Conservation (phyloP, 2,113 vertebrate genomes). For the Phalacrocorax aristotelis region DNA sequence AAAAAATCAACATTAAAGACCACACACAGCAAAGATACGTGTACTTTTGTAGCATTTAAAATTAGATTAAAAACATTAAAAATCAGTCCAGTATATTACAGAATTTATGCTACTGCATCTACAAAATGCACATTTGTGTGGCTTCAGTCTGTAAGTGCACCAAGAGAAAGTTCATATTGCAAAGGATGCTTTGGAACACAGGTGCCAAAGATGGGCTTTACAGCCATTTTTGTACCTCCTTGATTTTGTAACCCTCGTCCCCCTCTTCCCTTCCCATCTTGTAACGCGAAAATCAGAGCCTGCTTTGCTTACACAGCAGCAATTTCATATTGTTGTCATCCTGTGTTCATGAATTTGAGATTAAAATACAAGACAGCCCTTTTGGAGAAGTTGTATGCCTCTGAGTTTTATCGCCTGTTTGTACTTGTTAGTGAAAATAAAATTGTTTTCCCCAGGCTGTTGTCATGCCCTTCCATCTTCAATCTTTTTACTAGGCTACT, state of each 20-base stretch:
- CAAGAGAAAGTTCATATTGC: background rate
- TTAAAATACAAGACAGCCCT: background rate
- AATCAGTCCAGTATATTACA: background rate
- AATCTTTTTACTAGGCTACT: background rate
- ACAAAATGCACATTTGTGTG: background rate
- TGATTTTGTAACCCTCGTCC: background rate
- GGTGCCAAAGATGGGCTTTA: background rate
- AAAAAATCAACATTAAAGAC: background rate
- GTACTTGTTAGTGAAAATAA: background rate
- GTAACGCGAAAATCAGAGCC: background rate
- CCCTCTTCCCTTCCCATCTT: background rate
- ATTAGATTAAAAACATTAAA: background rate
- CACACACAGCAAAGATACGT: background rate
- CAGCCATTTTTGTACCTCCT: background rate
- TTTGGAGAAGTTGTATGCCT: background rate
- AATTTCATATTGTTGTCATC: background rate
- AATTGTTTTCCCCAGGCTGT: background rate
- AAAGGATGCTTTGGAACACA: background rate
- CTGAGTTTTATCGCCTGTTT: background rate
- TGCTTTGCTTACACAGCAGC: background rate
- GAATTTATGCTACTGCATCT: background rate
- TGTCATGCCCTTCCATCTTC: background rate
- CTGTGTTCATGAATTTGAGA: background rate
- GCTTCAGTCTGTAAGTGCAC: background rate
- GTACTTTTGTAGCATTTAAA: background rate